Percentiles rank a stretch among this genome's conserved stretches.
These are phyloP conservation scores for Chalcosyrphus nemorum DNA, from an alignment of 2,888 invertebrate genomes.

Conservation along the genomic window DNA sequence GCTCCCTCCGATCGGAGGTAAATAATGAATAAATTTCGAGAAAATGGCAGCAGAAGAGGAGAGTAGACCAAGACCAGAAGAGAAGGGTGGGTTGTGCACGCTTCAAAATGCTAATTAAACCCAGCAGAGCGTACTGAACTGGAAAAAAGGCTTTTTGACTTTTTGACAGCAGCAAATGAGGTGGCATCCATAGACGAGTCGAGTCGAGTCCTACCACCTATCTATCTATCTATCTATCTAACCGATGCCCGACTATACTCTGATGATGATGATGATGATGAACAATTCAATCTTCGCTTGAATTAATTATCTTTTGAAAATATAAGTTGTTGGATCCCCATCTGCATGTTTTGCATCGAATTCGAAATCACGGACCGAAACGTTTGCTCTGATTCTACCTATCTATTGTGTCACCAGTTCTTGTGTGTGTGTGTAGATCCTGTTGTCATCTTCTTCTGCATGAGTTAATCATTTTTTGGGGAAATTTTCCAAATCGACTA, in stretches of 20 bases:
- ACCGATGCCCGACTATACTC: neutral
- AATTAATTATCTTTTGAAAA: conserved; percentile 66
- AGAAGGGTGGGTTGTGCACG: conserved; percentile 49
- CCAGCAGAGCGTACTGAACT: conserved; percentile 62
- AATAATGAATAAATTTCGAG: conserved; percentile 69
- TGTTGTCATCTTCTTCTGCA: conserved; percentile 44
- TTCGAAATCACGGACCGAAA: conserved; percentile 1
- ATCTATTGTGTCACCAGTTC: neutral
- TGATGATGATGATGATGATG: conserved; percentile 31
- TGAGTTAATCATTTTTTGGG: conserved; percentile 55
- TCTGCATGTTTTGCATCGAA: conserved; percentile 20
- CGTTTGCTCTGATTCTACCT: neutral
- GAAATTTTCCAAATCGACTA: conserved; percentile 26
- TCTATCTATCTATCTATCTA: no score
- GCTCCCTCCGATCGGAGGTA: conserved; percentile 45
- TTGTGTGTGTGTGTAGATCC: conserved; percentile 13
- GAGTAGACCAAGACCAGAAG: conserved; percentile 4
- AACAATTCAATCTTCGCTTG: conserved; percentile 71
- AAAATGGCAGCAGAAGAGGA: conserved; percentile 4
- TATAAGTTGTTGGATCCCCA: conserved; percentile 50
- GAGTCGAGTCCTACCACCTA: neutral
- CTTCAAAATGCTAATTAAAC: conserved; percentile 71
- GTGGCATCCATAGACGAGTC: conserved; percentile 44
- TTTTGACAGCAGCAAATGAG: conserved; percentile 72
- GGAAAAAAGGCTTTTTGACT: conserved; percentile 73